Percentiles rank a stretch among this genome's conserved stretches.
Conservation (phyloP, 1,140 invertebrate genomes). For the Drosophila rhopaloa region DNA sequence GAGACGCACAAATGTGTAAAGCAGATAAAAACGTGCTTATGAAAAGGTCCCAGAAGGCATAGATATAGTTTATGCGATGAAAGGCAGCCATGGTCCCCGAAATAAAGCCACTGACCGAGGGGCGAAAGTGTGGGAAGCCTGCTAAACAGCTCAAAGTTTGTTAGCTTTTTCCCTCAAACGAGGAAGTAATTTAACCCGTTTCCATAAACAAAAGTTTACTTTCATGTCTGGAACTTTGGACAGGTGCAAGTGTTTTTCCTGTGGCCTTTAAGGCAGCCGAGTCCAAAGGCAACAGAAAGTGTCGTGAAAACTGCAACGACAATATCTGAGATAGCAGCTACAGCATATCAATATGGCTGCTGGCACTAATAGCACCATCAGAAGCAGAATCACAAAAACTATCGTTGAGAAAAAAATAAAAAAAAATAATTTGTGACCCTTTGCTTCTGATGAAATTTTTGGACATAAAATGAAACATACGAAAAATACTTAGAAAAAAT, state of each 20-base stretch:
- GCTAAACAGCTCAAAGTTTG: slow-evolving; percentile 53
- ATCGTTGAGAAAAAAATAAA: not conserved
- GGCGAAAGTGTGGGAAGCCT: slow-evolving; percentile 2
- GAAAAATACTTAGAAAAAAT: too few species aligned
- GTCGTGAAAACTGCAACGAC: slow-evolving; percentile 25
- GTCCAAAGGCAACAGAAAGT: slow-evolving; percentile 36
- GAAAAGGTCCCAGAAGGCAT: slow-evolving; percentile 65
- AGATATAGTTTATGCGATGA: slow-evolving; percentile 72
- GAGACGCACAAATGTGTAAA: slow-evolving; percentile 72
- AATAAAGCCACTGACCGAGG: slow-evolving; percentile 53
- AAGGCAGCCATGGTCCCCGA: slow-evolving; percentile 33
- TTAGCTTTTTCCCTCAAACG: slow-evolving; percentile 42
- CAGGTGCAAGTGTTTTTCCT: slow-evolving; percentile 49
- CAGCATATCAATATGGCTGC: slow-evolving; percentile 4
- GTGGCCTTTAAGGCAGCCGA: slow-evolving; percentile 26
- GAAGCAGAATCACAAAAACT: not conserved
- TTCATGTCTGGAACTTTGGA: slow-evolving; percentile 24
- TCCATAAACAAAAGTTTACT: slow-evolving; percentile 49
- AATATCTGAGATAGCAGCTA: slow-evolving; percentile 8
- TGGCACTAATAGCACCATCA: slow-evolving; percentile 4
- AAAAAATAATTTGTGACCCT: not conserved
- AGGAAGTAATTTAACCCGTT: slow-evolving; percentile 77
- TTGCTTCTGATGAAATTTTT: too few species aligned
- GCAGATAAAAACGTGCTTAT: slow-evolving; percentile 78
- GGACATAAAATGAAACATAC: too few species aligned